Evolutionary conservation across 2,113 vertebrate species (phyloP).

Genomic region (Cyanistes caeruleus): DNA sequence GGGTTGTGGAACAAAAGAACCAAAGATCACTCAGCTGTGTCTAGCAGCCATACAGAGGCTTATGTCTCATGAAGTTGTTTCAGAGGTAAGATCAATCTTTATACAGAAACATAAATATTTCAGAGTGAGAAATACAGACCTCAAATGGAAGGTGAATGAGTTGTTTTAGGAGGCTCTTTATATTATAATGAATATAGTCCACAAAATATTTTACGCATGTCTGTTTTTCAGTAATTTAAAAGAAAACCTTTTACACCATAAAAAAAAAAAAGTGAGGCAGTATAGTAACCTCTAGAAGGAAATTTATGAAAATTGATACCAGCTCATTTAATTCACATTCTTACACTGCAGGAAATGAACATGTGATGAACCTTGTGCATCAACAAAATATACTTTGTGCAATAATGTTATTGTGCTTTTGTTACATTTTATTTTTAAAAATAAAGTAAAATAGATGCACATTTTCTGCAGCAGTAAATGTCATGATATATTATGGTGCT

Average conservation of each 20-base stretch:
- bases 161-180: background rate
- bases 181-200: background rate
- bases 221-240: background rate
- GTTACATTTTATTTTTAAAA: background rate
- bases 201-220: background rate
- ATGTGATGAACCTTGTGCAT: background rate
- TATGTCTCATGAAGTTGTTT: conserved; percentile 98
- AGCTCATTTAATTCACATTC: background rate
- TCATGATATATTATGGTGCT: background rate
- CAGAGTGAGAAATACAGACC: background rate
- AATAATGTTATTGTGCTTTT: background rate
- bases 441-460: background rate
- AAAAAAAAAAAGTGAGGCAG: background rate
- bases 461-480: background rate
- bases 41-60: conserved; percentile 97
- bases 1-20: conserved; percentile 99
- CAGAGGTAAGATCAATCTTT: conserved; percentile 84
- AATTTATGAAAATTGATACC: background rate
- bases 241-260: background rate
- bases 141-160: background rate
- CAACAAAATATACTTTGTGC: background rate
- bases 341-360: background rate
- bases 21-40: conserved; percentile 97
- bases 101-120: background rate
- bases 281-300: background rate